Evolutionary conservation across 2,888 invertebrate genomes (phyloP), one percentile per base, ranked within the genome.

Genomic region (Notocelia uddmanniana): DNA sequence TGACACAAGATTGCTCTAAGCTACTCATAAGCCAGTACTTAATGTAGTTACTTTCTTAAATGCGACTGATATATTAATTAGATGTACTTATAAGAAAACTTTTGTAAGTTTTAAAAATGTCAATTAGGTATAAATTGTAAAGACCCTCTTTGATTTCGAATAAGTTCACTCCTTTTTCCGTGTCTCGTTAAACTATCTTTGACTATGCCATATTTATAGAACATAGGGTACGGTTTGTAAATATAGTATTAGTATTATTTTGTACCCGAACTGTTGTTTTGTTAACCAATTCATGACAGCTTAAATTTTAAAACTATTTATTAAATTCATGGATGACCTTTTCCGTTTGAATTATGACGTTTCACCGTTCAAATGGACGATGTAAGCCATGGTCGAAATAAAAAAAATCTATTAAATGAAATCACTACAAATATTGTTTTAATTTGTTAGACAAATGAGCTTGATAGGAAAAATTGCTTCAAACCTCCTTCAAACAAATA

Each of bases 1-100:
- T 92, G 85, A 88, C 67, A 60, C 5, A 75, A 72, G 71, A 67
- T 59, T 63, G 68, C 68, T 69, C 72, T 76, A 76, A 76, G 58
- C 80, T 82, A 84, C 78, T 79, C 80, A 70, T 90, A 89, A 90
- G 89, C 90, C 90, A 92, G 87, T 90, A 89, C 81, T 84, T 87
- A 87, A 80, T 77, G 74, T 73, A 87, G 85, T 75, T 86, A 83
- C 80, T 82, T 84, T 87, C 84, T 85, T 66, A 83, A 89, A 86
- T 89, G 89, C 86, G 93, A 93, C 92, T 93, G 92, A 93, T 92
- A 92, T 85, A 85, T 89, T 93, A 93, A 91, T 91, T 89, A 89
- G 84, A 77, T 75, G 77, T 85, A 83, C 34, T 54, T 54, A 63
- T 54, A 54, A 23, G 63, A 34, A 62, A 63, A 63, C 63, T 50